A percentile compares a stretch with the other conserved stretches of the same genome.
Conservation (phyloP, 2,113 vertebrate species). For the Atlantisia rogersi region DNA sequence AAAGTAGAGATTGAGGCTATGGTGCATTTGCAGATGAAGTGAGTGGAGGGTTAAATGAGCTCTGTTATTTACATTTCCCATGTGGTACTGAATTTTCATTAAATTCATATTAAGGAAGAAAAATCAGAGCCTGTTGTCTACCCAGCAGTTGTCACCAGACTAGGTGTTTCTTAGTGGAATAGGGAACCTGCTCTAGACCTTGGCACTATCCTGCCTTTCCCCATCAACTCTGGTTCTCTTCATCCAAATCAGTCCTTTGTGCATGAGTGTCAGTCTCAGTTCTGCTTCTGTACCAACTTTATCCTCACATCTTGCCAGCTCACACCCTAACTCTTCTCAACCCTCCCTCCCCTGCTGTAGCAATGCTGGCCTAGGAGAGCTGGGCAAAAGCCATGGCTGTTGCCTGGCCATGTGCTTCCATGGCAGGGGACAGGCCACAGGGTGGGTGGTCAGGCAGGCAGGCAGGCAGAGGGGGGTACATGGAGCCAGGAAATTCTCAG, state of each 20-base stretch:
- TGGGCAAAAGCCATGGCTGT: fast-evolving
- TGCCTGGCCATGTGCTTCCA: background rate
- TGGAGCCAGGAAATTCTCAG: background rate
- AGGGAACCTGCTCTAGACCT: background rate
- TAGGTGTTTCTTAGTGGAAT: background rate
- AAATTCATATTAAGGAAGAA: background rate
- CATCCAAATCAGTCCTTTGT: fast-evolving
- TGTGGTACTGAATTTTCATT: background rate
- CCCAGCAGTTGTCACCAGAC: background rate
- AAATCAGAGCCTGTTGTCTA: background rate
- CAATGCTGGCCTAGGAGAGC: background rate
- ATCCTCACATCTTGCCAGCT: background rate
- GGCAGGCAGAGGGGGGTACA: background rate
- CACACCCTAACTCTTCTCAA: background rate
- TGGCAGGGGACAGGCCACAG: background rate
- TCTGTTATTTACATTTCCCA: background rate
- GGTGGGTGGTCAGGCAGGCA: too few relatives aligned
- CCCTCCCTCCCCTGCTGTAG: background rate
- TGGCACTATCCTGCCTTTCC: background rate
- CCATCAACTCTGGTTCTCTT: background rate
- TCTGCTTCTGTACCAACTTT: background rate
- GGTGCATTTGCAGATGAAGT: background rate
- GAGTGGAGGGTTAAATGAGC: background rate
- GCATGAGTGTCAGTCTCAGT: fast-evolving
- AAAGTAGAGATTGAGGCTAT: background rate